A percentile compares a stretch with the other conserved stretches of the same genome.
Evolutionary conservation across 30 jellyfish, hydroid and myxozoan species (phyloP).

Genomic region (Turritopsis dohrnii): DNA sequence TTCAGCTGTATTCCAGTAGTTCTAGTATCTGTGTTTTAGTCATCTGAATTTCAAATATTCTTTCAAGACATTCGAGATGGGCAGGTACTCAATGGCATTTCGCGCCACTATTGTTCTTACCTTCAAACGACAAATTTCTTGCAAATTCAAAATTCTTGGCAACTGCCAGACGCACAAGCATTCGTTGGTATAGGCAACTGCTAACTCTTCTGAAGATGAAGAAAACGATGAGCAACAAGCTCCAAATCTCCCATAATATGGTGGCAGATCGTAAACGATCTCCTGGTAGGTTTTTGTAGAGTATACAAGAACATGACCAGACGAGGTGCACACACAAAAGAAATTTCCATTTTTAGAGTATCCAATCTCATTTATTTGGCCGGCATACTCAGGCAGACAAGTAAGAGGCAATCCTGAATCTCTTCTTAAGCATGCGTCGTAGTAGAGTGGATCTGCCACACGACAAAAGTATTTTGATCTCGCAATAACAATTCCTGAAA

Average conservation of each 20-base stretch:
- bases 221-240: neutral
- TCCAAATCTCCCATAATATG: neutral
- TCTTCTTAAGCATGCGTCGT: neutral
- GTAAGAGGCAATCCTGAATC: neutral
- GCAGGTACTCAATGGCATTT: conserved; percentile 23
- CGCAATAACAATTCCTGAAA: neutral
- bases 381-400: neutral
- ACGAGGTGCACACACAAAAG: neutral
- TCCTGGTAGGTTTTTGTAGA: neutral
- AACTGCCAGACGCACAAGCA: conserved; percentile 52
- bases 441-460: neutral
- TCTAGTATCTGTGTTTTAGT: no score
- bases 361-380: neutral
- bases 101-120: conserved; percentile 7
- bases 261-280: neutral
- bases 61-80: conserved; percentile 28
- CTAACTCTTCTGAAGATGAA: conserved; percentile 27
- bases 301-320: neutral
- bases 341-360: neutral
- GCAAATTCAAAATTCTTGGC: conserved; percentile 48
- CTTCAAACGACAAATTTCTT: conserved; percentile 48
- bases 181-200: conserved; percentile 61
- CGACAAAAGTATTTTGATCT: neutral
- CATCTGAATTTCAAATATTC: conserved; percentile 15
- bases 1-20: no score